phyloP scores from a whole-genome alignment of 2,888 invertebrate species.

The Hydropsyche betteni region DNA sequence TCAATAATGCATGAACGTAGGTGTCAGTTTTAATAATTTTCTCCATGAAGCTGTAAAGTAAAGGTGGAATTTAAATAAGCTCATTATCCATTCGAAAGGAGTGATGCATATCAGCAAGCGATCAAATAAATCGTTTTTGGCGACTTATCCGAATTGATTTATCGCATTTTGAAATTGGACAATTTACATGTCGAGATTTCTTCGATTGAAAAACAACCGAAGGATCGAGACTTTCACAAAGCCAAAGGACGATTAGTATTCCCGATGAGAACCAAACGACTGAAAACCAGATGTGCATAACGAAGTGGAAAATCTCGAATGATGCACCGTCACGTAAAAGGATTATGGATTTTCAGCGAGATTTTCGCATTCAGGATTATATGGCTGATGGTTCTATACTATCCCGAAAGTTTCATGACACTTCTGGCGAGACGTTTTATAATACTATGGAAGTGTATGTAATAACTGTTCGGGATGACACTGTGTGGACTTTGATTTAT shows the following conservation, averaged over 20 bases:
- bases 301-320: slow-evolving; percentile 1
- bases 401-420: background rate
- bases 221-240: slow-evolving; percentile 3
- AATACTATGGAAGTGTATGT: background rate
- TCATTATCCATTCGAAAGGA: no score
- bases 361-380: background rate
- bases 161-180: no score
- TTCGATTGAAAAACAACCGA: slow-evolving; percentile 2
- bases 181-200: background rate
- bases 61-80: no score
- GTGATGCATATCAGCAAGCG: no score
- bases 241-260: background rate
- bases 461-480: background rate
- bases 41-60: no score
- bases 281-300: background rate
- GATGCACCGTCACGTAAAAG: slow-evolving; percentile 22
- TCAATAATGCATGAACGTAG: no score
- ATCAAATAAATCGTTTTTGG: no score
- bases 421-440: background rate
- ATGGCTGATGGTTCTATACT: no score
- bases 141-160: no score
- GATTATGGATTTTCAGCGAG: slow-evolving; percentile 10
- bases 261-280: background rate
- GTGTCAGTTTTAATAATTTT: no score
- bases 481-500: no score